Conservation (phyloP, 2,113 vertebrate species). For the Bagarius yarrelli region DNA sequence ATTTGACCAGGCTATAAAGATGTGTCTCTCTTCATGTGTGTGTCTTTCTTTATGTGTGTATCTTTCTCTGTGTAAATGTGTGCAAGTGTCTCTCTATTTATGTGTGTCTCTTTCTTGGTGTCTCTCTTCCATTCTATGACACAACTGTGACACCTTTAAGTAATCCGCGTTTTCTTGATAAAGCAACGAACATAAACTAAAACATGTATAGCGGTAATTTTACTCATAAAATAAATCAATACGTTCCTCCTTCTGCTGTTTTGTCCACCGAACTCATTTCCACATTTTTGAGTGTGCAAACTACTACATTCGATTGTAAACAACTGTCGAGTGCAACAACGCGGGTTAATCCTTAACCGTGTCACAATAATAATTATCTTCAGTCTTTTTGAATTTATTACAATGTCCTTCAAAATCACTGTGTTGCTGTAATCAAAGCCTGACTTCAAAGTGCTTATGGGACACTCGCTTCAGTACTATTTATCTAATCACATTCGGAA, state of each 20-base stretch:
- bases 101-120: not conserved
- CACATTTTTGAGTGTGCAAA: not conserved
- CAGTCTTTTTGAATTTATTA: not conserved
- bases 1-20: too few relatives aligned
- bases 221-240: too few relatives aligned
- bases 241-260: too few relatives aligned
- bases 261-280: too few relatives aligned
- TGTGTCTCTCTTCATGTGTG: too few relatives aligned
- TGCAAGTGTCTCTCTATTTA: not conserved
- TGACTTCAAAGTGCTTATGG: not conserved
- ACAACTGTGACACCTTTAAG: too few relatives aligned
- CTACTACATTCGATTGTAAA: not conserved
- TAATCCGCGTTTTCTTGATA: too few relatives aligned
- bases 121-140: not conserved
- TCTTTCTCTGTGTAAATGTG: not conserved
- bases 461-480: not conserved
- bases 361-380: not conserved
- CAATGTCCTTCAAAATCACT: not conserved
- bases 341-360: not conserved
- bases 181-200: too few relatives aligned
- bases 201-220: too few relatives aligned
- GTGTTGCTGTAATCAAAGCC: not conserved
- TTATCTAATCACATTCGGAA: slow-evolving; percentile 33
- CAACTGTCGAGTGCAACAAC: not conserved
- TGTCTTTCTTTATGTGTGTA: not conserved